Conservation (phyloP, 1,140 invertebrate genomes). For the Marisa cornuarietis region DNA sequence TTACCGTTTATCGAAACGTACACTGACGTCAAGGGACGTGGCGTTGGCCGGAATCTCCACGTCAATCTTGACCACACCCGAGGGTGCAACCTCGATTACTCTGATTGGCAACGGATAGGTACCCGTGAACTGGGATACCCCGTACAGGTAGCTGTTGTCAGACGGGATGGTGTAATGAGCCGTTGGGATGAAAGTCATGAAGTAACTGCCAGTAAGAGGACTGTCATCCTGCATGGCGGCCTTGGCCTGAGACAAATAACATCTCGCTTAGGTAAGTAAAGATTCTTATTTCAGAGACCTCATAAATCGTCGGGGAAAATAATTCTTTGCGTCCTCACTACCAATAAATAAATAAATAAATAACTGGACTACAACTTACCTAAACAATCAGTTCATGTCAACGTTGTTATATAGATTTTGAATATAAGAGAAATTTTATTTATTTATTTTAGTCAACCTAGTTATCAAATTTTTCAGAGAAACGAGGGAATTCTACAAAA, state of each 20-base stretch:
- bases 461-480: too few relatives aligned
- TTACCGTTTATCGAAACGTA: background rate
- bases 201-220: background rate
- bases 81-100: background rate
- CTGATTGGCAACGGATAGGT: conserved; percentile 14
- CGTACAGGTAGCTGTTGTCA: conserved; percentile 19
- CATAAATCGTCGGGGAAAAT: too few relatives aligned
- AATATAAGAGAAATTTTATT: too few relatives aligned
- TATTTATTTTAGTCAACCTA: too few relatives aligned
- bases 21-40: conserved; percentile 9
- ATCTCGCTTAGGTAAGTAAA: too few relatives aligned
- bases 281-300: too few relatives aligned
- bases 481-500: too few relatives aligned
- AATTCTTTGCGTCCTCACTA: too few relatives aligned
- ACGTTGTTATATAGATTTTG: too few relatives aligned
- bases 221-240: conserved; percentile 18
- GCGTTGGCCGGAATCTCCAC: conserved; percentile 19
- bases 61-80: conserved; percentile 16
- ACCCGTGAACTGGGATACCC: background rate
- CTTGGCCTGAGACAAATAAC: background rate
- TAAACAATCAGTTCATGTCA: too few relatives aligned
- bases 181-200: conserved; percentile 1
- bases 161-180: conserved; percentile 14
- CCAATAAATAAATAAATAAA: too few relatives aligned
- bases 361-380: too few relatives aligned